These are phyloP conservation scores for Eledona agricola DNA, from an alignment of 2,888 invertebrate species.

Conservation along the genomic window DNA sequence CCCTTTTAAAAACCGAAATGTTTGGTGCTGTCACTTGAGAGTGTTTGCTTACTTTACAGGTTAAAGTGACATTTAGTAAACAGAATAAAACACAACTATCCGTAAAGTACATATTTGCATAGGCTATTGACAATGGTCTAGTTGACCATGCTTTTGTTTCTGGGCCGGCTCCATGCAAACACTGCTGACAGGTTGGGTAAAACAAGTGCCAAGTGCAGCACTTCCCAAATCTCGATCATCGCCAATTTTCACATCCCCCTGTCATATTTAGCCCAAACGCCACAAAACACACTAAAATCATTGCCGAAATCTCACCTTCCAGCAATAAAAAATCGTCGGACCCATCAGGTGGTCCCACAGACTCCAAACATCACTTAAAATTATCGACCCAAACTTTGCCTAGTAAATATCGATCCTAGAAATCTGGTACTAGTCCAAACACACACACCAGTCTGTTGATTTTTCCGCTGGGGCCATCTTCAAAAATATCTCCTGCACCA, in stretches of 20 bases:
- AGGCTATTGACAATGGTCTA: constrained; percentile 59
- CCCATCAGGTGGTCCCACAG: no score
- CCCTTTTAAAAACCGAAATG: constrained; percentile 13
- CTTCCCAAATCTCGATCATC: background rate
- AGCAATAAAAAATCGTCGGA: no score
- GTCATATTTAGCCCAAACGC: no score
- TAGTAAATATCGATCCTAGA: no score
- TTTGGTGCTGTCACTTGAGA: constrained; percentile 44
- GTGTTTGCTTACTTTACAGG: constrained; percentile 56
- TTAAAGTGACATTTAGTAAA: constrained; percentile 61
- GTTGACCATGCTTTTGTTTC: constrained; percentile 54
- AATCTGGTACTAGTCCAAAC: no score
- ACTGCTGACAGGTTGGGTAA: constrained; percentile 31
- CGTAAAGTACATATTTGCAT: constrained; percentile 60
- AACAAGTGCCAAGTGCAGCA: constrained; percentile 2
- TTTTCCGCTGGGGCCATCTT: no score
- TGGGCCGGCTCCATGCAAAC: constrained; percentile 29
- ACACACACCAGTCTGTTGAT: no score
- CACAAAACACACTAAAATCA: no score
- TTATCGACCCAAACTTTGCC: no score
- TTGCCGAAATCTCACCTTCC: no score
- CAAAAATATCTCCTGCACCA: no score
- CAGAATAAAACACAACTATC: constrained; percentile 62
- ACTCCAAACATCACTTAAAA: no score
- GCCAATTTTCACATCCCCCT: background rate